Base-by-base conservation (phyloP, 1,140 invertebrate species). In the Maniola jurtina region DNA sequence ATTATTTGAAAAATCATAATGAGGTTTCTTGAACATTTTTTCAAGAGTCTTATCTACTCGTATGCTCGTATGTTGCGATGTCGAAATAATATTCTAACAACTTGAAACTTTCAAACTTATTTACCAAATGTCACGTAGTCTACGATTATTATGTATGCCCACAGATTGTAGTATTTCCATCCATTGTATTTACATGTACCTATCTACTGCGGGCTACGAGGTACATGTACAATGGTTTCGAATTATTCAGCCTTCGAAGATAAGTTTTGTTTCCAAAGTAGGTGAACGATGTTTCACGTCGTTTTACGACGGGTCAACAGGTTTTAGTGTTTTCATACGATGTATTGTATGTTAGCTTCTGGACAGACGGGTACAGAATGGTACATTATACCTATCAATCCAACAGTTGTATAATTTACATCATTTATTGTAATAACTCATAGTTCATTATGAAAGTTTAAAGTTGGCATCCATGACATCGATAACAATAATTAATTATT, bases 231-330 rank as follows among this genome's bases (percentile, higher is more conserved):
- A 55, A 55, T 34, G 52, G 52, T 55, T 34, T 34, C 6, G 16
- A 55, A 55, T 55, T 55, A 55, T 55, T 55, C 25, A 16, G 16
- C 16, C 25, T 55, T 55, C 52, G n/a, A 34, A 33, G 52, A 55
- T 33, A 55, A 55, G 48, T 55, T 55, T 55, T 55, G 33, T 61
- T 55, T 58, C 58, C 38, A 47, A 66, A 66, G 48, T 66, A 45
- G 64, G 64, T 60, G 61, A 66, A 66, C 64, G 64, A 66, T 66
- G 58, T 55, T 61, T 63, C 40, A 55, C 50, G 13, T 55, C 33
- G 55, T 63, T 63, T 55, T 55, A 55, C 33, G 52, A 55, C 16
- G 52, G 52, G 52, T 55, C 52, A 55, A 55, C 52, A 34, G 52
- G 52, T 55, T 55, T 55, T 55, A 33, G 52, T n/a, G 25, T 55